Conservation (phyloP, 2,113 vertebrate species). For the Okapia johnstoni region DNA sequence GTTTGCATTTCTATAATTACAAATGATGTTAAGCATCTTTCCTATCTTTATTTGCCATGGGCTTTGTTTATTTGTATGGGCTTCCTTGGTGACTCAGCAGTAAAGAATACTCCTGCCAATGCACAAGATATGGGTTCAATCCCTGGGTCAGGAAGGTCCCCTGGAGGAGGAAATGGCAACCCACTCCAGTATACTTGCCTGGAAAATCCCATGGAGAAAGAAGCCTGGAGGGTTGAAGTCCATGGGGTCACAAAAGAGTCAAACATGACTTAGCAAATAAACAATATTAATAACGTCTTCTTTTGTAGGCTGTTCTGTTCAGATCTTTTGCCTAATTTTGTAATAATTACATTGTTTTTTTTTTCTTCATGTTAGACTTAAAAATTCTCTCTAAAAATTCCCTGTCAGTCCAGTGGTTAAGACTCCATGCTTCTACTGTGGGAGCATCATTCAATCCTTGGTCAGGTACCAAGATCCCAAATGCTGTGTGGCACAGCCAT, state of each 20-base stretch:
- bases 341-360: background rate
- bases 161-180: background rate
- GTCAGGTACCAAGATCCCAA: background rate
- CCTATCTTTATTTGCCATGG: background rate
- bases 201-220: background rate
- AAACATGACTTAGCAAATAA: background rate
- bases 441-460: fast-evolving
- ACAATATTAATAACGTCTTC: background rate
- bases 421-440: background rate
- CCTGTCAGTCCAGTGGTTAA: background rate
- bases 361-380: background rate
- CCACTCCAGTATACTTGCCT: background rate
- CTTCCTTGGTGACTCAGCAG: background rate
- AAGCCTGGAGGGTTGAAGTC: background rate
- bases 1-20: background rate
- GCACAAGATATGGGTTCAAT: background rate
- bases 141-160: background rate
- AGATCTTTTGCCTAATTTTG: background rate
- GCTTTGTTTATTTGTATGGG: background rate
- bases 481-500: background rate
- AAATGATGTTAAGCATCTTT: background rate
- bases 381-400: background rate
- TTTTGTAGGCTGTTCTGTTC: background rate
- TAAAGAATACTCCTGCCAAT: background rate
- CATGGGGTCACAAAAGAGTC: background rate